These are phyloP conservation scores for Petromus typicus DNA, from an alignment of 2,113 vertebrate genomes.

Conservation along the genomic window DNA sequence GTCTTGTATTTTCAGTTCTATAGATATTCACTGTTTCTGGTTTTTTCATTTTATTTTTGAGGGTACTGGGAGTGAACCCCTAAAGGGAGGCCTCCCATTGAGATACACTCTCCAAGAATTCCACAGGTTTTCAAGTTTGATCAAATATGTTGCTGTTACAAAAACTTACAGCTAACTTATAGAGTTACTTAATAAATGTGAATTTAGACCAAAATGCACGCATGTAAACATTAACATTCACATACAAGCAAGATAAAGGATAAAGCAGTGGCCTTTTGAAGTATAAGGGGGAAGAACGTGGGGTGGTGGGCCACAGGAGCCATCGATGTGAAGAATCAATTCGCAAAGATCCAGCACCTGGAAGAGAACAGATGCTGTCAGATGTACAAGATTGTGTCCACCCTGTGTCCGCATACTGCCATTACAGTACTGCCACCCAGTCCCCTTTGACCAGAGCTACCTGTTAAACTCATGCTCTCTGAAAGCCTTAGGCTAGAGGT, in stretches of 20 bases:
- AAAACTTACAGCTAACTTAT: neutral
- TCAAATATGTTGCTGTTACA: neutral
- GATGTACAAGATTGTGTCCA: neutral
- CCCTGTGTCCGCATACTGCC: no score
- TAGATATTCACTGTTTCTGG: neutral
- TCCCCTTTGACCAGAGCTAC: neutral
- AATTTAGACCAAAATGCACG: neutral
- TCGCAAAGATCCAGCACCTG: neutral
- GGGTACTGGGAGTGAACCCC: neutral
- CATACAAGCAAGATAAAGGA: neutral
- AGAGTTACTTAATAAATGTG: neutral
- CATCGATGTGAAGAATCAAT: neutral
- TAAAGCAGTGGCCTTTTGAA: neutral
- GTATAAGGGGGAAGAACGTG: neutral
- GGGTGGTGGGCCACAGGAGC: neutral
- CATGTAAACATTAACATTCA: neutral
- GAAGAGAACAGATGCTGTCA: neutral
- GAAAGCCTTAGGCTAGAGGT: neutral
- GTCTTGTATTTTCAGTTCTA: neutral
- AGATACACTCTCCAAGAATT: neutral
- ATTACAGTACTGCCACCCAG: neutral
- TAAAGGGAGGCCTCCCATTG: neutral
- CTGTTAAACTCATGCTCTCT: neutral
- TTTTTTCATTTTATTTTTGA: neutral
- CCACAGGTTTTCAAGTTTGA: neutral